phyloP scores from a whole-genome alignment of 1,140 invertebrate genomes.

The Choristoneura fumiferana region DNA sequence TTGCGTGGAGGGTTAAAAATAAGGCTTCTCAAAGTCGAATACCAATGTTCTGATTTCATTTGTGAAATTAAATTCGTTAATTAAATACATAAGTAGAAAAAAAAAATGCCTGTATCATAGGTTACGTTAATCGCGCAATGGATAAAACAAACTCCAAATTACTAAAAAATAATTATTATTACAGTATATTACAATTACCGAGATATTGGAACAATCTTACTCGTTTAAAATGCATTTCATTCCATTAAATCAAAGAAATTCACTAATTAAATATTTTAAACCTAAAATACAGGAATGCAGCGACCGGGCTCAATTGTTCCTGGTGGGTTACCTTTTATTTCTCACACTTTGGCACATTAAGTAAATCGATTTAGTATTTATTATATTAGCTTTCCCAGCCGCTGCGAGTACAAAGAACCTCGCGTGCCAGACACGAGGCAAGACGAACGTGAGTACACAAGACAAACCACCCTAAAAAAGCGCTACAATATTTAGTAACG shows the following conservation, averaged over 20 bases:
- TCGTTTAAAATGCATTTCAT: conserved; percentile 16
- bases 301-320: neutral
- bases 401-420: neutral
- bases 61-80: too few species aligned
- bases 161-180: conserved; percentile 18
- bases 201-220: conserved; percentile 12
- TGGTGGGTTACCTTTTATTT: too few species aligned
- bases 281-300: neutral
- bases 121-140: neutral
- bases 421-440: conserved; percentile 7
- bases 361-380: neutral
- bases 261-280: neutral
- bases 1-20: too few species aligned
- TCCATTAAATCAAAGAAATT: conserved; percentile 6
- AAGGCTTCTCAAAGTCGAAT: too few species aligned
- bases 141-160: neutral
- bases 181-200: conserved; percentile 12
- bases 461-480: neutral
- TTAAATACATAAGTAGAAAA: too few species aligned
- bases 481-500: neutral
- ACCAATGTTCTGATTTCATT: too few species aligned
- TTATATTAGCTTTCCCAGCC: neutral
- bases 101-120: too few species aligned
- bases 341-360: conserved; percentile 8
- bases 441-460: neutral